A percentile compares a stretch with the other conserved stretches of the same genome.
These are phyloP conservation scores for Gonioctena quinquepunctata DNA, from an alignment of 1,140 invertebrate species.

Conservation along the genomic window DNA sequence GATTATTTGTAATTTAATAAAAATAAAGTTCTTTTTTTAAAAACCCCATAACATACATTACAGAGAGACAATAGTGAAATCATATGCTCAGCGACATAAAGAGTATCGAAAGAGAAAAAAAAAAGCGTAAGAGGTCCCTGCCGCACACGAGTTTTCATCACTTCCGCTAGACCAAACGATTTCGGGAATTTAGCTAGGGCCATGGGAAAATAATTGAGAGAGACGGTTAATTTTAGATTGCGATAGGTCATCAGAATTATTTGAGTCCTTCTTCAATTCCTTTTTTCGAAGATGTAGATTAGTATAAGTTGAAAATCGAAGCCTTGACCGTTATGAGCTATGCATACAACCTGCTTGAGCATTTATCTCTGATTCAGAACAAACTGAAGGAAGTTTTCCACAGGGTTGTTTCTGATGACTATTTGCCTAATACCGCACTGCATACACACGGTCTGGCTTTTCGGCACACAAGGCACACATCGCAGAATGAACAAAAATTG, in stretches of 20 bases:
- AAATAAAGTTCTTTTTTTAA: no score
- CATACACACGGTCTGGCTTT: not conserved
- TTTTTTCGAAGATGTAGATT: not conserved
- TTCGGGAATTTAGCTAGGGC: not conserved
- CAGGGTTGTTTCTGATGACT: not conserved
- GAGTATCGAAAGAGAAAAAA: no score
- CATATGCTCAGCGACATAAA: no score
- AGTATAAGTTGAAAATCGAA: constrained; percentile 9
- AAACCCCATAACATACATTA: no score
- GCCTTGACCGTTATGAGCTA: not conserved
- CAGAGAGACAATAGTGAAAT: no score
- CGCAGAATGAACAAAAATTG: no score
- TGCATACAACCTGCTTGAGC: not conserved
- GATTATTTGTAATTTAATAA: no score
- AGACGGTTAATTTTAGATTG: not conserved
- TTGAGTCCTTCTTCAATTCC: not conserved
- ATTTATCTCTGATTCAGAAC: not conserved
- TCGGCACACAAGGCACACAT: not conserved
- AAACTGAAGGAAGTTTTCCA: not conserved
- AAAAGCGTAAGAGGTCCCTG: no score
- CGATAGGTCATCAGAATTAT: not conserved
- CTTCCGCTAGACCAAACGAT: constrained; percentile 22
- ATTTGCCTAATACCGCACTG: not conserved
- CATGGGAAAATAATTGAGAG: not conserved
- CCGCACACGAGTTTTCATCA: no score